A percentile compares a stretch with the other conserved stretches of the same genome.
These are phyloP conservation scores for Brienomyrus brachyistius DNA, from an alignment of 2,113 vertebrate genomes.

Conservation along the genomic window DNA sequence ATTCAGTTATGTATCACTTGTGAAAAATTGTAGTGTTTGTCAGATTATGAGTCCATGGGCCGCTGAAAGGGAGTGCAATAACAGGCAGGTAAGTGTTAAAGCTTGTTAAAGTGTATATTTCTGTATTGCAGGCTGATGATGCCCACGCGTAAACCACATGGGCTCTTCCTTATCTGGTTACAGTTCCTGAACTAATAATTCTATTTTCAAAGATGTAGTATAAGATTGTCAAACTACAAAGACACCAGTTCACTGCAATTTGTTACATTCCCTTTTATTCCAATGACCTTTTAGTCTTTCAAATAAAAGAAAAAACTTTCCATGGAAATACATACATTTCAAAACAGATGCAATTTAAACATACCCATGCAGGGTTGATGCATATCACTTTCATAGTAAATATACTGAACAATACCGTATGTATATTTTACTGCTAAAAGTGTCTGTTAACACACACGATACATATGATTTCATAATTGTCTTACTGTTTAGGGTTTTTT, in stretches of 20 bases:
- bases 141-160: conserved; percentile 22
- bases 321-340: neutral
- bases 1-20: neutral
- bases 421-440: neutral
- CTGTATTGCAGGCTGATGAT: conserved; percentile 2
- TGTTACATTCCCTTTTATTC: neutral
- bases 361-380: neutral
- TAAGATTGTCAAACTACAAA: conserved; percentile 17
- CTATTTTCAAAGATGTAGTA: conserved; percentile 5
- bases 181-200: neutral
- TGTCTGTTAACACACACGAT: neutral
- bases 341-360: neutral
- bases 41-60: neutral
- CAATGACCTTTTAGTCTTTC: neutral
- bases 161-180: neutral
- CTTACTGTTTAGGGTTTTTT: neutral
- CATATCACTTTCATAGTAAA: neutral
- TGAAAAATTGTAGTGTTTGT: neutral
- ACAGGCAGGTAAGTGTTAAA: neutral
- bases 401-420: neutral
- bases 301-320: neutral
- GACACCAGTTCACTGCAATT: neutral
- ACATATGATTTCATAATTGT: neutral
- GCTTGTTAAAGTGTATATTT: neutral
- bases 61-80: neutral